Conservation (phyloP, 2,113 vertebrate species). For the Plestiodon gilberti region DNA sequence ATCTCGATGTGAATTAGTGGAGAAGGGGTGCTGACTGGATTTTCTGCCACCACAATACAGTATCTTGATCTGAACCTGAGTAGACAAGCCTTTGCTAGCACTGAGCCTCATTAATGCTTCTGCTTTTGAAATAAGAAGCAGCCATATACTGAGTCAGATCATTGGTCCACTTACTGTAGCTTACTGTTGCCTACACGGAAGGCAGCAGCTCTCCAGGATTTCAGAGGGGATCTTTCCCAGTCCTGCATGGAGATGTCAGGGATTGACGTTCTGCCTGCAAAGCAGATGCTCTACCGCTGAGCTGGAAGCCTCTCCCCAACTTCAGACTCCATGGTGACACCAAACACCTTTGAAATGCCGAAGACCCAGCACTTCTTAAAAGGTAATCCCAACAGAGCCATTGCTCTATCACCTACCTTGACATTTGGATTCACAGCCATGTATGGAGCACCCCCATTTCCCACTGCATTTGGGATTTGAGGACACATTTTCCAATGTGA, state of each 20-base stretch:
- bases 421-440: not conserved
- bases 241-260: no score
- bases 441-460: not conserved
- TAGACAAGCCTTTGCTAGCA: not conserved
- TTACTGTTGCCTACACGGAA: no score
- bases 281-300: no score
- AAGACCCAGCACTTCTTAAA: not conserved
- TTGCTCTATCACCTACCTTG: not conserved
- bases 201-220: no score
- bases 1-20: not conserved
- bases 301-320: no score
- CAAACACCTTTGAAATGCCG: not conserved
- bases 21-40: not conserved
- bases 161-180: no score
- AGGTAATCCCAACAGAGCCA: not conserved
- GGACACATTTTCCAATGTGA: conserved; percentile 52
- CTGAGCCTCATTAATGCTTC: not conserved
- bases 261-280: no score
- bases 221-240: no score
- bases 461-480: not conserved
- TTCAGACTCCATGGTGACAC: not conserved
- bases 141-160: no score
- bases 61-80: not conserved
- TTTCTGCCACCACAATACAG: not conserved
- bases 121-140: no score